These are phyloP conservation scores for Clinocottus analis DNA, from an alignment of 2,113 vertebrate genomes.

Conservation along the genomic window DNA sequence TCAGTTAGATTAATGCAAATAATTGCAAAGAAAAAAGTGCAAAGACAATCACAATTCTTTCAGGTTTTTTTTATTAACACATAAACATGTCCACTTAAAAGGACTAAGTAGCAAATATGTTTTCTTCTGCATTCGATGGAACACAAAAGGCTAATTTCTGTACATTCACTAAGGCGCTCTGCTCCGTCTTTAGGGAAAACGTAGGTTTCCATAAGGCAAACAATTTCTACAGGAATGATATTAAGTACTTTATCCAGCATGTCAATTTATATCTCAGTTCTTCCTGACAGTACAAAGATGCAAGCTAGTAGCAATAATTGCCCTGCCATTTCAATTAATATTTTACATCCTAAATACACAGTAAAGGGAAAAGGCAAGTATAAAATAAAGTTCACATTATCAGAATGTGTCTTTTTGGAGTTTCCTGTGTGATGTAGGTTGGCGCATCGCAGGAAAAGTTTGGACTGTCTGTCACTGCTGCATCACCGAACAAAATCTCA, in stretches of 20 bases:
- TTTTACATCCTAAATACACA: conserved; percentile 72
- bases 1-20: neutral
- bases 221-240: conserved; percentile 94
- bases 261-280: conserved; percentile 82
- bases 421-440: conserved; percentile 48
- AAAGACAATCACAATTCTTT: conserved; percentile 78
- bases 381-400: conserved; percentile 59
- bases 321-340: conserved; percentile 58
- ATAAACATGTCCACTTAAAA: conserved; percentile 92
- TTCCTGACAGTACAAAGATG: conserved; percentile 86
- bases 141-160: conserved; percentile 93
- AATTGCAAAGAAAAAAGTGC: neutral
- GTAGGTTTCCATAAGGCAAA: conserved; percentile 94
- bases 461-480: conserved; percentile 76
- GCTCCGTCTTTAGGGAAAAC: conserved; percentile 89
- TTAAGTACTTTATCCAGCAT: conserved; percentile 92
- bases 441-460: conserved; percentile 25
- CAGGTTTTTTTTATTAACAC: conserved; percentile 94
- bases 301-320: conserved; percentile 85
- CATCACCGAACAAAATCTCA: conserved; percentile 21
- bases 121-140: conserved; percentile 87
- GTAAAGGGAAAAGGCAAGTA: conserved; percentile 74
- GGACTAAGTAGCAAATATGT: conserved; percentile 95
- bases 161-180: conserved; percentile 95
- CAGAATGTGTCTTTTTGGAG: conserved; percentile 51